Evolutionary conservation across 2,113 vertebrate species (phyloP).

Genomic region (Gila orcuttii): DNA sequence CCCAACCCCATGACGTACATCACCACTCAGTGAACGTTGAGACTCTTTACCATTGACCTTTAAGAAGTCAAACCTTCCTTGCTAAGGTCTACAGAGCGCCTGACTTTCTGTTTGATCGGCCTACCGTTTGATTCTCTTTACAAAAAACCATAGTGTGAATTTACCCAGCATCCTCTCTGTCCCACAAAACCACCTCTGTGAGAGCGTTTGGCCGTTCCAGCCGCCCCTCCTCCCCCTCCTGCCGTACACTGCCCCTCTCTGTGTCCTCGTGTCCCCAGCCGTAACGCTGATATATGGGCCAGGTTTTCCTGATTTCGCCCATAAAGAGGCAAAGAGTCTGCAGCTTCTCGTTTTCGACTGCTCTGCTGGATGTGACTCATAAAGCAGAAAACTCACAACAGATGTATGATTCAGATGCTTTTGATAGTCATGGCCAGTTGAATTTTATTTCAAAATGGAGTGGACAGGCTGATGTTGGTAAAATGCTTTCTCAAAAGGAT

Average conservation of each 20-base stretch:
- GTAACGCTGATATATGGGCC: constrained; percentile 27
- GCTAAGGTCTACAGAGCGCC: constrained; percentile 35
- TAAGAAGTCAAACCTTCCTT: constrained; percentile 6
- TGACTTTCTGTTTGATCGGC: constrained; percentile 17
- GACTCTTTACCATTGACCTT: not conserved
- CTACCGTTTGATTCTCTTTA: constrained; percentile 34
- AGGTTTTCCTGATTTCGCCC: constrained; percentile 38
- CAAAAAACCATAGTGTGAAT: constrained; percentile 45
- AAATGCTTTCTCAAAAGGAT: constrained; percentile 21
- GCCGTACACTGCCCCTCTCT: constrained; percentile 73
- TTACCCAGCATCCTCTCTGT: constrained; percentile 50
- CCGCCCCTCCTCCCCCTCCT: constrained; percentile 58
- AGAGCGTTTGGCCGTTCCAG: constrained; percentile 38
- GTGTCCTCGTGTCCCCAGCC: constrained; percentile 26
- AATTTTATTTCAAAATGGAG: constrained; percentile 10
- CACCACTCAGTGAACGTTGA: not conserved
- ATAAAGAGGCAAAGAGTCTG: constrained; percentile 28
- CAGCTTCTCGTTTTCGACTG: constrained; percentile 20
- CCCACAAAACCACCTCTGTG: constrained; percentile 52
- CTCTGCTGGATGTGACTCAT: constrained; percentile 36
- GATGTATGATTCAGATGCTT: constrained; percentile 35
- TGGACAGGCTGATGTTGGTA: constrained; percentile 26
- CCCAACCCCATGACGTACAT: constrained; percentile 23
- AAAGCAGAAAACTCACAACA: constrained; percentile 23
- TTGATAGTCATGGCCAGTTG: constrained; percentile 20